These are phyloP conservation scores for Collichthys lucidus DNA, from an alignment of 2,113 vertebrate genomes.

Conservation along the genomic window DNA sequence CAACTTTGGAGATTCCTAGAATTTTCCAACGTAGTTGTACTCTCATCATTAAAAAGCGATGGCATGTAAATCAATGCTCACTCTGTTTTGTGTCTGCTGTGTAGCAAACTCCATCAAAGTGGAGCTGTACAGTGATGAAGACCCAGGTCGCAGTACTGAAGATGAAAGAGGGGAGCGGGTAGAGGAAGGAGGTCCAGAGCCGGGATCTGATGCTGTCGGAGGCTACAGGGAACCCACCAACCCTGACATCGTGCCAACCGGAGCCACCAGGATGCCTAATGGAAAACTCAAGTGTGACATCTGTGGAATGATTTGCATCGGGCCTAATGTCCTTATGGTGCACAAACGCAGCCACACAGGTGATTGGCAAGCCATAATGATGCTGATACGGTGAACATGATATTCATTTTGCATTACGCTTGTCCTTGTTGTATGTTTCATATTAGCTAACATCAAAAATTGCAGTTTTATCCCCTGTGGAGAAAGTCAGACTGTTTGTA, in stretches of 20 bases:
- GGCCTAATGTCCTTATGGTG: conserved; percentile 98
- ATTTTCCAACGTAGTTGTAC: no score
- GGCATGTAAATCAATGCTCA: neutral
- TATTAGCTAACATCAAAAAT: no score
- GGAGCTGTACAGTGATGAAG: conserved; percentile 98
- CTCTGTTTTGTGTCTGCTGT: conserved; percentile 15
- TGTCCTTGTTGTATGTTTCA: no score
- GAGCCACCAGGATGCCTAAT: conserved; percentile 92
- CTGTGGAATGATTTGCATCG: conserved; percentile 98
- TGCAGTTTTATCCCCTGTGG: neutral
- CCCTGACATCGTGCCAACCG: conserved; percentile 87
- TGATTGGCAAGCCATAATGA: conserved; percentile 70
- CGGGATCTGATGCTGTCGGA: conserved; percentile 85
- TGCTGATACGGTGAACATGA: neutral
- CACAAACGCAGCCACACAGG: conserved; percentile 99
- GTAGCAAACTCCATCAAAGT: conserved; percentile 97
- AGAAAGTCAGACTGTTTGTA: neutral
- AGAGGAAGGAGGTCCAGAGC: conserved; percentile 85
- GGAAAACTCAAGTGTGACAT: conserved; percentile 97
- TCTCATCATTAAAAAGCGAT: neutral
- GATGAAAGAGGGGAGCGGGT: conserved; percentile 84
- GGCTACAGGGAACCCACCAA: conserved; percentile 90
- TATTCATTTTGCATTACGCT: no score
- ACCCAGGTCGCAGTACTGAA: conserved; percentile 87
- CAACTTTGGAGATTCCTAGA: no score